phyloP scores from a whole-genome alignment of 2,888 invertebrate species.

The Pilophorus perplexus region DNA sequence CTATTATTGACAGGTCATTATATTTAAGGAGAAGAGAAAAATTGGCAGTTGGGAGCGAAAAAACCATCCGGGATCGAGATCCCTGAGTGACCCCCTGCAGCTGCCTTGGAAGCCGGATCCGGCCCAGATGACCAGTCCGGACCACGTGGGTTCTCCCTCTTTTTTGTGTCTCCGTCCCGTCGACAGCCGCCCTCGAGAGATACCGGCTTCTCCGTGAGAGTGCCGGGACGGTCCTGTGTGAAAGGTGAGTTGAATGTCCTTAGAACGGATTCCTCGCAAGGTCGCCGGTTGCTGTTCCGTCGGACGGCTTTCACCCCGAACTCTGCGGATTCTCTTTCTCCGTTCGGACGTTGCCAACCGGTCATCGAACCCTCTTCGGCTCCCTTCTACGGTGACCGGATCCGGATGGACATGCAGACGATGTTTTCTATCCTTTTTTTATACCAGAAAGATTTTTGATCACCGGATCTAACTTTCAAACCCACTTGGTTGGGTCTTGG shows the following conservation, averaged over 20 bases:
- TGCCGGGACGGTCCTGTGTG: constrained; percentile 8
- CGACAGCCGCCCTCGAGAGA: neutral
- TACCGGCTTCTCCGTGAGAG: neutral
- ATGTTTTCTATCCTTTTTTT: constrained; percentile 18
- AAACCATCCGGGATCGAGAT: too few species aligned
- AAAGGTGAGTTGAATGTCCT: constrained; percentile 36
- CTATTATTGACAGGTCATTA: too few species aligned
- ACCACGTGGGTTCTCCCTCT: too few species aligned
- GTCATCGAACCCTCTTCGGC: constrained; percentile 24
- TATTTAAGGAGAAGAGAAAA: too few species aligned
- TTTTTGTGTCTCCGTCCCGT: too few species aligned
- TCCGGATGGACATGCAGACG: constrained; percentile 8
- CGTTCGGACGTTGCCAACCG: constrained; percentile 15
- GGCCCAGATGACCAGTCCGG: too few species aligned
- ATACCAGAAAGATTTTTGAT: constrained; percentile 26
- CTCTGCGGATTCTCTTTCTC: constrained; percentile 23
- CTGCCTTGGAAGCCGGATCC: too few species aligned
- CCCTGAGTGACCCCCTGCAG: too few species aligned
- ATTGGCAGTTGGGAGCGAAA: too few species aligned
- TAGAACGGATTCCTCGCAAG: constrained; percentile 28
- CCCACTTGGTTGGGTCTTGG: constrained; percentile 1
- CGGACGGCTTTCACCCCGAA: constrained; percentile 16
- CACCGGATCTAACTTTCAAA: constrained; percentile 27
- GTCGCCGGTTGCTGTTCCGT: constrained; percentile 7
- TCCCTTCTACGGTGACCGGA: constrained; percentile 21